Evolutionary conservation across 2,888 invertebrate species (phyloP), one percentile per base, ranked within the genome.

Genomic region (Rhingia rostrata): DNA sequence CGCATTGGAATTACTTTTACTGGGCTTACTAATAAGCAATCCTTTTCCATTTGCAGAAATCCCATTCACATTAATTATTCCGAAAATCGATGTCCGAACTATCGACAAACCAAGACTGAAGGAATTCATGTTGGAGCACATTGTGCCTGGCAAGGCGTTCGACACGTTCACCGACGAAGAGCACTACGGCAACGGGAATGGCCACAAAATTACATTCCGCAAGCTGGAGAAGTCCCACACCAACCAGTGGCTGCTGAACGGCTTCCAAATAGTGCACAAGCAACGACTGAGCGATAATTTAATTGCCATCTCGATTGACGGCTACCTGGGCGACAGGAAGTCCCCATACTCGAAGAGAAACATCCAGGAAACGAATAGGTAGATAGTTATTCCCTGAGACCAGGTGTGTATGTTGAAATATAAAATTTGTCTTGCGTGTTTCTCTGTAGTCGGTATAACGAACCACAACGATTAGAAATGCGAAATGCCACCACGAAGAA

Each of bases 21-120:
- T 3, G 7, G 5, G 70, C 33, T 39, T 33, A 45, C 64, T 72
- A 22, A 22, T 22, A 22, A 2, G 2, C 22, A 22, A 22, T 70
- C 53, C 12, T 9, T 41, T 69, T 64, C 12, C 22, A 22, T 70
- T 74, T 74, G 53, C 92, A 94, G 94, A 93, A 88, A 92, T 93
- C 86, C 93, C 93, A 9, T 94, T 93, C 88, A 94, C 94, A 88
- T 92, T 94, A 88, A 92, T 94, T 88, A 93, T 93, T 66, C 94
- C 94, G 10, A 91, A 92, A 86, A 91, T 92, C 87, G 93, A 93
- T 86, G 91, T 92, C 63, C 91, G 92, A 80, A 92, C 91, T 79
- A 91, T 92, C 86, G 92, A 92, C 81, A 91, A 90, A 54, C 93
- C 93, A 75, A 91, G 92, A 51, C 92, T 94, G 83, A 93, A 93